These are phyloP conservation scores for Unio delphinus DNA, from an alignment of 2,888 invertebrate genomes.

Conservation along the genomic window DNA sequence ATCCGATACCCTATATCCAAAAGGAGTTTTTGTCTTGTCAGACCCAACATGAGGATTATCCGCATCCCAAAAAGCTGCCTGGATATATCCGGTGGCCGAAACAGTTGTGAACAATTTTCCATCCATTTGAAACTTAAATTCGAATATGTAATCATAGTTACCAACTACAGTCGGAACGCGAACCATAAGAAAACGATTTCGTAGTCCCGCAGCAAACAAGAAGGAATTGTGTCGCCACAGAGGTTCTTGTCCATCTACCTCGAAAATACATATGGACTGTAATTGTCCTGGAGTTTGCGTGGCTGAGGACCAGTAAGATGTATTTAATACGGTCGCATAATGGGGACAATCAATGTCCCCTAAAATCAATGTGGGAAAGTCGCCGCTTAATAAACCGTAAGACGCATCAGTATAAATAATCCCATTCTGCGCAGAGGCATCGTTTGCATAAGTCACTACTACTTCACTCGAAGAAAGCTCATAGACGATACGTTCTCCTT, in stretches of 20 bases:
- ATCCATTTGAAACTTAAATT: constrained; percentile 35
- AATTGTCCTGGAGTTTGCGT: no score
- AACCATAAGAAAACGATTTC: constrained; percentile 35
- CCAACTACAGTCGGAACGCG: constrained; percentile 41
- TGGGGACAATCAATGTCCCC: constrained; percentile 45
- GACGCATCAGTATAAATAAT: constrained; percentile 32
- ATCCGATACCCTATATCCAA: constrained; percentile 24
- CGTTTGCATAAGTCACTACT: constrained; percentile 34
- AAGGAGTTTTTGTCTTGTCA: constrained; percentile 14
- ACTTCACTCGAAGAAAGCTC: constrained; percentile 49
- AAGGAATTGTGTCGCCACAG: constrained; percentile 31
- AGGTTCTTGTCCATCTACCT: constrained; percentile 39
- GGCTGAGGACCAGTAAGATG: constrained; percentile 12
- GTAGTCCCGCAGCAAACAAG: constrained; percentile 33
- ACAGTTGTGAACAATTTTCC: constrained; percentile 27
- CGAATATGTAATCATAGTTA: constrained; percentile 46
- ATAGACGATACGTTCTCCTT: constrained; percentile 42
- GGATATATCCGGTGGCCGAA: constrained; percentile 30
- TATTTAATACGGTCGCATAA: constrained; percentile 37
- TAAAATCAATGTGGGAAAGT: constrained; percentile 23
- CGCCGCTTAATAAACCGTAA: constrained; percentile 24
- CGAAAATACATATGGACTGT: constrained; percentile 48
- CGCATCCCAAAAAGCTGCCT: constrained; percentile 30
- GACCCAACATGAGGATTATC: constrained; percentile 14
- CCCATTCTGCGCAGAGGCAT: constrained; percentile 27